Evolutionary conservation across 2,797 vertebrate species (phyloP), one percentile per base, ranked within the genome.

Genomic region (Emydoidea blandingii): DNA sequence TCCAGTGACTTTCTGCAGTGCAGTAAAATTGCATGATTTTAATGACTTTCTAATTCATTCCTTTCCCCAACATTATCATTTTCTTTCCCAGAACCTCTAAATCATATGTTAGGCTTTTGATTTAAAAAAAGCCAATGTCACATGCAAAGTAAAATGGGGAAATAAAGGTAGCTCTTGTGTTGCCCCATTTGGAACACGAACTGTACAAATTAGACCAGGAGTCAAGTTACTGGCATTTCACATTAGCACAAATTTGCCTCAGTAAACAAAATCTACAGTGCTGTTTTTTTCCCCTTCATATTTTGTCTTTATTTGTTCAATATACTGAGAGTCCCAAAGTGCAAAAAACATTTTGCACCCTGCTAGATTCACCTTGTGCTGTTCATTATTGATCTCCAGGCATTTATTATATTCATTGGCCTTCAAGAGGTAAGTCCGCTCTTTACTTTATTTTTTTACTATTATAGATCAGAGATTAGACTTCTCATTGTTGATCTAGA

Each of bases 101-200:
- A 97, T 97, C 31, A 91, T 82, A 91, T 0, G 3, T 91, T 92
- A 52, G 76, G 90, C 83, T 94, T 87, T 94, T 82, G 82, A 88
- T 96, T 97, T 95, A 79, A 84, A 62, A 53, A 96, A 97, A 95
- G 87, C 93, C 87, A 91, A 10, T 94, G 94, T 94, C 85, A 90
- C 88, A 27, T n/a, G 89, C 86, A 54, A 95, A 97, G 91, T 83
- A n/a, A 91, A 96, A 89, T 53, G 80, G 84, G 90, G 56, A 93
- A 93, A 88, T 41, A 95, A 93, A 96, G 87, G 82, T 87, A 81
- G 81, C 4, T 72, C 0, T 50, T 94, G 91, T 84, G 34, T 14
- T 89, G 80, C 91, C 97, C 93, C 94, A 79, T 87, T 81, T 85
- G 90, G 93, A 96, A 53, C 87, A 49, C 81, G 90, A 94, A 94